Evolutionary conservation across 2,888 invertebrate species (phyloP).

Genomic region (Lepas anatifera): DNA sequence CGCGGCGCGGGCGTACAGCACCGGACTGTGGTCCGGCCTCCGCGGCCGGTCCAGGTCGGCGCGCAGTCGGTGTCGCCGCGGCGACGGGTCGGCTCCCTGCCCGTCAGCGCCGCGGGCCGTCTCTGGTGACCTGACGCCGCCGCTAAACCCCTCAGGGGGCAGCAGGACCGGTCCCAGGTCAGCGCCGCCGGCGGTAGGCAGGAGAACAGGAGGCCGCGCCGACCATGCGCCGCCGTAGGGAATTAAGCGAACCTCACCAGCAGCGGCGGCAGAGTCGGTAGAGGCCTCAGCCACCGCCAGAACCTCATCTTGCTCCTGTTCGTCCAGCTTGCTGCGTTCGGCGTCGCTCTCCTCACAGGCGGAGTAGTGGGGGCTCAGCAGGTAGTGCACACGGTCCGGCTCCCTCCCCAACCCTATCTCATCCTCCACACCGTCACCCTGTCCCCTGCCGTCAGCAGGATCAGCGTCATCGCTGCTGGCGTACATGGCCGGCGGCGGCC

Average conservation of each 20-base stretch:
- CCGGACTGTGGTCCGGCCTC: neutral
- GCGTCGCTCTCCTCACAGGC: no score
- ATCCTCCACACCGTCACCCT: neutral
- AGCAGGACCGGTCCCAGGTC: neutral
- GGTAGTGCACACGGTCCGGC: no score
- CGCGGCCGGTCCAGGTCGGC: neutral
- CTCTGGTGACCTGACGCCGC: no score
- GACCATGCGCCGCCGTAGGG: neutral
- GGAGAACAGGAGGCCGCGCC: neutral
- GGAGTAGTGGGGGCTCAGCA: no score
- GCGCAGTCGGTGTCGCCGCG: neutral
- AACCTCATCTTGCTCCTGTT: no score
- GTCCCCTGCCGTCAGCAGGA: neutral
- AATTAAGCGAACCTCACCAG: no score
- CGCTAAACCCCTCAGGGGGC: neutral
- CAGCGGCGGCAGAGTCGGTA: no score
- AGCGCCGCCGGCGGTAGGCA: neutral
- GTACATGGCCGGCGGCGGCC: neutral
- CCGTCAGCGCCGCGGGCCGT: no score
- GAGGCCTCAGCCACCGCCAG: no score
- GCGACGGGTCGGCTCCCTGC: neutral
- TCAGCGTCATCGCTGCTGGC: neutral
- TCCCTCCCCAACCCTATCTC: neutral
- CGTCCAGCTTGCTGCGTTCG: no score
- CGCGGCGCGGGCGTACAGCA: constrained; percentile 3